Evolutionary conservation across 2,797 vertebrate species (phyloP).

Genomic region (Esox masquinongy): DNA sequence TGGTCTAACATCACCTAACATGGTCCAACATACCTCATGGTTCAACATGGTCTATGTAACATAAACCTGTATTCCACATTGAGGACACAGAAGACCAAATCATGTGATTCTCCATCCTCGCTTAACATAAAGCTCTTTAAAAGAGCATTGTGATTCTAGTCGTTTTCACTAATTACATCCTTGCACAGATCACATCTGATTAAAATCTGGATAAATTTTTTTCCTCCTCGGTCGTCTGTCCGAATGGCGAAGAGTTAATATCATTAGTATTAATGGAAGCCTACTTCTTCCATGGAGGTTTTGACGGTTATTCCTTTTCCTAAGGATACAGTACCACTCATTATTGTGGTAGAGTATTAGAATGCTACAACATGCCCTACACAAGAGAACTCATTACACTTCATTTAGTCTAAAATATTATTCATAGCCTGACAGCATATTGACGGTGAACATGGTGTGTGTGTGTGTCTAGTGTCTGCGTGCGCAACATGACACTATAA

Average conservation of each 20-base stretch:
- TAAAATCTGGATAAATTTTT: slow-evolving; percentile 25
- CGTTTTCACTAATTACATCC: slow-evolving; percentile 41
- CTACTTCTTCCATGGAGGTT: slow-evolving; percentile 30
- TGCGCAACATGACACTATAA: no score
- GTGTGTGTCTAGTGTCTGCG: no score
- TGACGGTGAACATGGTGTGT: neutral
- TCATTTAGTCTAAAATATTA: neutral
- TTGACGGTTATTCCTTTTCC: slow-evolving; percentile 29
- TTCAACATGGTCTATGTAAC: neutral
- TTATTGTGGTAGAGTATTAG: slow-evolving; percentile 38
- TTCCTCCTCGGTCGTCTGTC: neutral
- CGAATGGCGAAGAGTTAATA: slow-evolving; percentile 35
- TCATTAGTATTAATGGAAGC: slow-evolving; percentile 57
- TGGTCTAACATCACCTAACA: no score
- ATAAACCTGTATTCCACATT: slow-evolving; percentile 11
- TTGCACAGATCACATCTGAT: slow-evolving; percentile 37
- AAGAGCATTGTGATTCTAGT: slow-evolving; percentile 5
- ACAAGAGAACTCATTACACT: neutral
- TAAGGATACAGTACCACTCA: slow-evolving; percentile 27
- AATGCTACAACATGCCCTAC: slow-evolving; percentile 15
- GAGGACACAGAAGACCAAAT: no score
- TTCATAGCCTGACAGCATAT: neutral
- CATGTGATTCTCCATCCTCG: slow-evolving; percentile 1
- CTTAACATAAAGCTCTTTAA: slow-evolving; percentile 34
- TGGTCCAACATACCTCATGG: neutral